Evolutionary conservation across 2,888 invertebrate genomes (phyloP).

Genomic region (Harpalus rufipes): DNA sequence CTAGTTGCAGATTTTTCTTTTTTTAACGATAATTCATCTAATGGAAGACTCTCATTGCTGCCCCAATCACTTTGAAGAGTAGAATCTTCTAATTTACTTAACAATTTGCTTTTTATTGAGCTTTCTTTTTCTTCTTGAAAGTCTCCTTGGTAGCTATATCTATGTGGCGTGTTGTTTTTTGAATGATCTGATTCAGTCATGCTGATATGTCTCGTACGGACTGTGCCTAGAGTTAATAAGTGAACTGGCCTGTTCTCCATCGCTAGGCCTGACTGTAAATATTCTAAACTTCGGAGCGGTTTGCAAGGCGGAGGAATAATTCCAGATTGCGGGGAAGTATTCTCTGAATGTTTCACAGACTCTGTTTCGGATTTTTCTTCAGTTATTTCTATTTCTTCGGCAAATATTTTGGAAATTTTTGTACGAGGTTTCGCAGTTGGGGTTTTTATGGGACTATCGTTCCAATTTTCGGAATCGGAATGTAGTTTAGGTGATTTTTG

Average conservation of each 20-base stretch:
- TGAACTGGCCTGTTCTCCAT: constrained; percentile 60
- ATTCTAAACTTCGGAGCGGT: constrained; percentile 64
- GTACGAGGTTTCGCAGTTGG: constrained; percentile 45
- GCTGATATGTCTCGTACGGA: constrained; percentile 66
- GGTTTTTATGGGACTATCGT: constrained; percentile 59
- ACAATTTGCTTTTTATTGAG: constrained; percentile 53
- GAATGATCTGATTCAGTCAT: constrained; percentile 66
- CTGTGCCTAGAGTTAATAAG: constrained; percentile 57
- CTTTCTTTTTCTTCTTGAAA: constrained; percentile 60
- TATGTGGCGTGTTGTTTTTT: constrained; percentile 61
- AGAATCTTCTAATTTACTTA: constrained; percentile 60
- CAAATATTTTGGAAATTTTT: constrained; percentile 49
- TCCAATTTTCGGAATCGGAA: constrained; percentile 54
- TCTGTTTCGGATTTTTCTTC: constrained; percentile 65
- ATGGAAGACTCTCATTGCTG: constrained; percentile 60
- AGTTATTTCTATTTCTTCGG: constrained; percentile 62
- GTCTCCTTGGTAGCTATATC: constrained; percentile 64
- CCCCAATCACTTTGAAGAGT: constrained; percentile 66
- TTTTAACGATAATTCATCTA: constrained; percentile 52
- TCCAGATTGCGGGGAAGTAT: constrained; percentile 64
- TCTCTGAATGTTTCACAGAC: constrained; percentile 60
- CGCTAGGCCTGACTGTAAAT: constrained; percentile 54
- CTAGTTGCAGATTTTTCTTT: constrained; percentile 39
- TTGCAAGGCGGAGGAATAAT: constrained; percentile 65
- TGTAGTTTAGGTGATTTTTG: constrained; percentile 45